Conservation (phyloP, 2,113 vertebrate genomes). For the Mesocricetus auratus region DNA sequence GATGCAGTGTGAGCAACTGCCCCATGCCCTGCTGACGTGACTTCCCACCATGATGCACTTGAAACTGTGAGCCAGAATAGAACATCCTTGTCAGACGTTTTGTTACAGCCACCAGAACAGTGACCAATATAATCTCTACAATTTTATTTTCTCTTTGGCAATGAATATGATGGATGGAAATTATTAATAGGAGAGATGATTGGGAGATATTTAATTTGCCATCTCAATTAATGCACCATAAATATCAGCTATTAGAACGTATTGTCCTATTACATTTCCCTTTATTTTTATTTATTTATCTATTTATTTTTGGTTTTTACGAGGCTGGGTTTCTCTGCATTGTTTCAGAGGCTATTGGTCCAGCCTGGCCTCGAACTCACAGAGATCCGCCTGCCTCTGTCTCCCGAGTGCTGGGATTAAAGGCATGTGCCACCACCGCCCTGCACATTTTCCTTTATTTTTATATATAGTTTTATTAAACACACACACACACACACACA, state of each 20-base stretch:
- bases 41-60: not conserved
- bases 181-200: not conserved
- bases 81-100: not conserved
- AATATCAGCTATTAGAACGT: slow-evolving; percentile 15
- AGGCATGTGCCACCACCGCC: no score
- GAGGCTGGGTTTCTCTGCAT: no score
- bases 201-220: not conserved
- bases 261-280: not conserved
- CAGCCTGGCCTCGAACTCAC: no score
- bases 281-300: not conserved
- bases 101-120: no score
- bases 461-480: not conserved
- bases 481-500: not conserved
- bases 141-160: not conserved
- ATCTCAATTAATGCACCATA: not conserved
- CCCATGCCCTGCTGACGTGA: not conserved
- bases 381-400: no score
- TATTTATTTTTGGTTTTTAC: no score
- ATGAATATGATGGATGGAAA: not conserved
- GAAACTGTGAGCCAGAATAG: not conserved
- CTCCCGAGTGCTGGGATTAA: no score
- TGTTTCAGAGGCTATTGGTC: no score
- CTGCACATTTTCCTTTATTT: no score
- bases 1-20: no score
- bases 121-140: not conserved